Percentiles rank a stretch among this genome's conserved stretches.
These are phyloP conservation scores for Napeogenes inachia DNA, from an alignment of 2,888 invertebrate genomes.

Conservation along the genomic window DNA sequence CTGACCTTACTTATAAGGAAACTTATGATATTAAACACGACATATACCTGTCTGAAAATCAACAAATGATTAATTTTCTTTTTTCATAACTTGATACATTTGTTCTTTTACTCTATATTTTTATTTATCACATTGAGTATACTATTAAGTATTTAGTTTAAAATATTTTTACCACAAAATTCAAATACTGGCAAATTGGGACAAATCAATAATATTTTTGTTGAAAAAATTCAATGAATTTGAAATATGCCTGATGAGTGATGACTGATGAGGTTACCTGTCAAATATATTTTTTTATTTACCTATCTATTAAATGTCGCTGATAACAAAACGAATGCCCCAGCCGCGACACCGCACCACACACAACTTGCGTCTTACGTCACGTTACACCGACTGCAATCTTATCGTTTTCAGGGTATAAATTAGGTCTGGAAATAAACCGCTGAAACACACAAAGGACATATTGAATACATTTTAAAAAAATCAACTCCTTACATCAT, in stretches of 20 bases:
- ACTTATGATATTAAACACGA: not conserved
- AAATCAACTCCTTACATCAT: too few species aligned
- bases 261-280: constrained; percentile 51
- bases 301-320: constrained; percentile 32
- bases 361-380: constrained; percentile 44
- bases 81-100: constrained; percentile 17
- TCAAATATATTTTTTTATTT: constrained; percentile 49
- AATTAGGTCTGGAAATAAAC: constrained; percentile 46
- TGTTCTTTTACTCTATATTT: constrained; percentile 13
- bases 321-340: constrained; percentile 29
- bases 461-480: constrained; percentile 31
- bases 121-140: constrained; percentile 10
- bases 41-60: not conserved
- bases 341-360: constrained; percentile 22
- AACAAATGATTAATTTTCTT: constrained; percentile 1
- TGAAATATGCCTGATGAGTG: constrained; percentile 29
- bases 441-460: constrained; percentile 31
- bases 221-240: constrained; percentile 28
- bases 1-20: constrained; percentile 4
- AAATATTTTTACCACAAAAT: not conserved
- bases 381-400: constrained; percentile 43
- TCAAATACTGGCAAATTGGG: constrained; percentile 6
- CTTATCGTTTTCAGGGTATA: constrained; percentile 34
- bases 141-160: not conserved
- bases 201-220: constrained; percentile 44